Base-by-base conservation (phyloP, 1,140 invertebrate genomes). In the Calephelis virginiensis region DNA sequence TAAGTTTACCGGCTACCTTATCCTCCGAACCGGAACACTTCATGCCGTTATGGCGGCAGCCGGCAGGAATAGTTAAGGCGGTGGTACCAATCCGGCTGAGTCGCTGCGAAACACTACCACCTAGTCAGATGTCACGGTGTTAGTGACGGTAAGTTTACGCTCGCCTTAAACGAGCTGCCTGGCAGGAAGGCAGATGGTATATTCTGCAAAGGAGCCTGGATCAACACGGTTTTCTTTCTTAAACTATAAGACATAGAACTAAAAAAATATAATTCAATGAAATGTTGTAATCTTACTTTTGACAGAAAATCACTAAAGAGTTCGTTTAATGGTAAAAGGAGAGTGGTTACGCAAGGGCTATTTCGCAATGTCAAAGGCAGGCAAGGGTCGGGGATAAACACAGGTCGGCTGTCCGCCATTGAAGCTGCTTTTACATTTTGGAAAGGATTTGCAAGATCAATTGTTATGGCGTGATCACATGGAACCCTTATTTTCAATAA, bases 351-450 rank as follows among this genome's bases (percentile, higher is more conserved):
- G 79, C 73, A 76, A 82, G 77, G 78, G 81, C 75, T 78, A 78
- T 75, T 83, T 72, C 68, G 63, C 66, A 71, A 64, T 78, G 87
- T 90, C 86, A 89, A 71, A 68, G 72, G 67, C 86, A 90, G 84
- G 77, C 66, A 70, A 14, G 46, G 48, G 61, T 65, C 71, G 74
- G 75, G 79, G 80, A 71, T 76, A 80, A 50, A n/a, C 85, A 83
- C 78, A 83, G 80, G 78, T 78, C 78, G 76, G 62, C 69, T 65
- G 69, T 61, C 63, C 79, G 71, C 68, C 61, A 67, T 73, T 79
- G 75, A 66, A 64, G 70, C 64, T 65, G 62, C 72, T 68, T 77
- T 76, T 69, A 81, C 73, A 69, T 77, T 67, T 81, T 69, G 74
- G 74, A 85, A 86, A 89, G 82, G 82, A 86, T 87, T 86, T 81